phyloP scores from a whole-genome alignment of 2,888 invertebrate species.

The Tinea pellionella region DNA sequence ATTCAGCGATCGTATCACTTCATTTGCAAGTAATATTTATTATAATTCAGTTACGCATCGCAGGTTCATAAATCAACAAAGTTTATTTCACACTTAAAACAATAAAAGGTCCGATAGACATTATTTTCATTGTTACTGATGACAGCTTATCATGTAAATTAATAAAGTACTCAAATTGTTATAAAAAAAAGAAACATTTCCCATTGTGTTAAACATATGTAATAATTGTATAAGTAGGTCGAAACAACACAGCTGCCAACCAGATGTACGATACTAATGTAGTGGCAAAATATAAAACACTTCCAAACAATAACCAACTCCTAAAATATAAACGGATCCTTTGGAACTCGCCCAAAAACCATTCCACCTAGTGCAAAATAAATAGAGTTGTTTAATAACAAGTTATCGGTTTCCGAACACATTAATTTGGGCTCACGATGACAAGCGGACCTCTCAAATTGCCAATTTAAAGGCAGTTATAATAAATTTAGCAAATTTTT shows the following conservation, averaged over 20 bases:
- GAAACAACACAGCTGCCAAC: constrained; percentile 36
- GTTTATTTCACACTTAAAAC: not conserved
- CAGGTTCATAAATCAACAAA: not conserved
- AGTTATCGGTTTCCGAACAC: constrained; percentile 13
- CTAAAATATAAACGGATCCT: not conserved
- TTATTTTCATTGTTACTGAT: not conserved
- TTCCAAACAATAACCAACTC: constrained; percentile 1
- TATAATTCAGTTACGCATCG: constrained; percentile 3
- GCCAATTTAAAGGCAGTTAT: constrained; percentile 48
- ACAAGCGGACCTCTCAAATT: constrained; percentile 34
- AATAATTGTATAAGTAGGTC: constrained; percentile 31
- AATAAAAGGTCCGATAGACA: not conserved
- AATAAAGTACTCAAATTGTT: not conserved
- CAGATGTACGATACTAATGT: constrained; percentile 29
- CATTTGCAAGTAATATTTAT: constrained; percentile 3
- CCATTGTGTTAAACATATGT: constrained; percentile 29
- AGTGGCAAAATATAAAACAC: constrained; percentile 2
- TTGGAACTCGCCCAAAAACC: constrained; percentile 12
- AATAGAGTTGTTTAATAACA: constrained; percentile 12
- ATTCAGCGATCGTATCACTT: not conserved
- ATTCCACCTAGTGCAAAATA: constrained; percentile 9
- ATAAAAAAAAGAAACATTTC: not conserved
- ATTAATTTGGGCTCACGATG: constrained; percentile 22
- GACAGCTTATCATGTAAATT: not conserved
- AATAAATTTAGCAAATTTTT: constrained; percentile 44